Evolutionary conservation across 2,888 invertebrate genomes (phyloP), one percentile per base, ranked within the genome.

Genomic region (Acanthopleura granulata): DNA sequence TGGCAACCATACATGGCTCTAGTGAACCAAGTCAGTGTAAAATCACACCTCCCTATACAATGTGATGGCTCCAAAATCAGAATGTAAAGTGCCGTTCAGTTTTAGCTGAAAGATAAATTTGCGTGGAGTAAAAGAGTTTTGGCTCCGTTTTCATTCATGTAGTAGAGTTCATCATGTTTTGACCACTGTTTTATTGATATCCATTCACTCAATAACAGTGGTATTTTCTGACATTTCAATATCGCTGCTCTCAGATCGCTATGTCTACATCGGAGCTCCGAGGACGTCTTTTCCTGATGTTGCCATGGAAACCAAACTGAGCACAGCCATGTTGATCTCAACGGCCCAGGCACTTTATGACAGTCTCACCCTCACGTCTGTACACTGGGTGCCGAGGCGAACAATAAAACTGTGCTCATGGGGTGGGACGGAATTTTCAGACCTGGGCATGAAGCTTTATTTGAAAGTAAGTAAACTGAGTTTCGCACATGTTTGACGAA

Each of bases 301-400:
- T 22, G 51, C 75, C 12, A 75, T 72, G 25, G 81, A 80, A 57
- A 76, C 77, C 6, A 61, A 76, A 18, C 75, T 76, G 69, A 82
- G 80, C 73, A 80, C 84, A n/a, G 81, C 80, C 25, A 70, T 82
- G 40, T 71, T 85, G 62, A 51, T 82, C 61, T 82, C 84, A 75
- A 49, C 84, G n/a, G 86, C 82, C 11, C 75, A 75, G 66, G 79
- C 82, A 61, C 73, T 85, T 30, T 72, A 79, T 27, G 78, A 78
- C 14, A 79, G 83, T 0, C 77, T 79, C 70, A 62, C 72, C 4
- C 71, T 75, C 49, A 22, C 15, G 3, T 22, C 66, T 25, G 81
- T 84, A 69, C 75, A 80, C 3, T 86, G 86, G 86, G 77, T 77
- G 61, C 86, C 86, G 15, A 73, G 81, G 18, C 75, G 84, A 57